Percentiles rank a stretch among this genome's conserved stretches.
Evolutionary conservation across 1,140 invertebrate genomes (phyloP).

Genomic region (Bactericera cockerelli): DNA sequence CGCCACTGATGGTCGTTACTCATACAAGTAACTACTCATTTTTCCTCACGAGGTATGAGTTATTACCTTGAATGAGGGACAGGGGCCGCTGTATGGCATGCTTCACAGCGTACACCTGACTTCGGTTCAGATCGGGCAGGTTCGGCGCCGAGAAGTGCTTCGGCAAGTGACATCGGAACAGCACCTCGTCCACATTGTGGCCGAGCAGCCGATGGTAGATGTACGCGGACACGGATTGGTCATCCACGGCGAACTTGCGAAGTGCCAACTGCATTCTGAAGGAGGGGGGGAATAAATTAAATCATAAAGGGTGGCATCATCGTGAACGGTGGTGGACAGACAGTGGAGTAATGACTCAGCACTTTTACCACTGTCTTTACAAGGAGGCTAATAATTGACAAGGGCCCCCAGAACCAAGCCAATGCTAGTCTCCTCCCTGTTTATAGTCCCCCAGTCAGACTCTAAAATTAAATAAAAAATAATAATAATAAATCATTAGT

Average conservation of each 20-base stretch:
- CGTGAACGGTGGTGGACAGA: too few relatives aligned
- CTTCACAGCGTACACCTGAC: constrained; percentile 94
- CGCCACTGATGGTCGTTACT: too few relatives aligned
- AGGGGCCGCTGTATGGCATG: constrained; percentile 93
- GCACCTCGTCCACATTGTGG: constrained; percentile 91
- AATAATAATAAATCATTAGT: too few relatives aligned
- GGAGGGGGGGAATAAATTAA: neutral
- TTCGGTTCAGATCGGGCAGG: constrained; percentile 91
- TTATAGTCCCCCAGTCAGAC: too few relatives aligned
- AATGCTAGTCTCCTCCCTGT: too few relatives aligned
- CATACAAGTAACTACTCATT: too few relatives aligned
- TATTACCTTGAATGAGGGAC: constrained; percentile 81
- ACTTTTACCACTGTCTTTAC: too few relatives aligned
- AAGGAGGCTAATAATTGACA: too few relatives aligned
- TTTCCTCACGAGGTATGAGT: too few relatives aligned
- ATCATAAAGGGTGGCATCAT: neutral
- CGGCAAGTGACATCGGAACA: constrained; percentile 76
- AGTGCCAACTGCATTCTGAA: constrained; percentile 92
- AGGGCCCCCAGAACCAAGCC: too few relatives aligned
- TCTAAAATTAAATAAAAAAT: constrained; percentile 7
- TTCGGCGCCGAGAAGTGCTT: constrained; percentile 96
- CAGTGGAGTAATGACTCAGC: too few relatives aligned
- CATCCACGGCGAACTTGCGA: constrained; percentile 90
- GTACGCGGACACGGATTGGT: constrained; percentile 89
- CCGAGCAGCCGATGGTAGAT: constrained; percentile 94